phyloP scores from a whole-genome alignment of 2,888 invertebrate genomes.

The Tenthredo livida region DNA sequence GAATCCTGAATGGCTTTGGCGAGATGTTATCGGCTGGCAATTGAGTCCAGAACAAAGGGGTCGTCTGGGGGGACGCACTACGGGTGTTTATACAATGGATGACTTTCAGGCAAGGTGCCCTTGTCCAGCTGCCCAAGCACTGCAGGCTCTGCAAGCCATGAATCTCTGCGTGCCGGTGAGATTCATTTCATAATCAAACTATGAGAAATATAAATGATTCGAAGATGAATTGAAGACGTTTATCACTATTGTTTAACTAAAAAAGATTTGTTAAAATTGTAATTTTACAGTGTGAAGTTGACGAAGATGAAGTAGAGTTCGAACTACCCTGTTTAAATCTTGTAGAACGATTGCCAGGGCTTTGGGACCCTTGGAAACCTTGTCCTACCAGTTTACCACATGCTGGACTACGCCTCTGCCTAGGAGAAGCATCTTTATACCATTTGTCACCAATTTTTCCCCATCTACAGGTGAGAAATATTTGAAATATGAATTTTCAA shows the following conservation, averaged over 20 bases:
- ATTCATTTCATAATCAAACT: slow-evolving; percentile 13
- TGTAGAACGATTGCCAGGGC: slow-evolving; percentile 83
- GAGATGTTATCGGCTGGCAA: slow-evolving; percentile 84
- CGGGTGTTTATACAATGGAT: slow-evolving; percentile 86
- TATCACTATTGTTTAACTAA: background rate
- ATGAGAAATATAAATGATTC: background rate
- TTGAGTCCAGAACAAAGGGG: slow-evolving; percentile 80
- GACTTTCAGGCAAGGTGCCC: slow-evolving; percentile 88
- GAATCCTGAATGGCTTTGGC: slow-evolving; percentile 85
- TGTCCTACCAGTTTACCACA: slow-evolving; percentile 80
- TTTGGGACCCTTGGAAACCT: slow-evolving; percentile 83
- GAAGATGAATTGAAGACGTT: background rate
- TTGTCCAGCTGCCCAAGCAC: slow-evolving; percentile 84
- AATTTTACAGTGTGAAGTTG: slow-evolving; percentile 82
- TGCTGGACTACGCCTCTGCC: slow-evolving; percentile 83
- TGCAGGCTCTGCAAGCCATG: slow-evolving; percentile 85
- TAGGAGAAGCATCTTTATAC: slow-evolving; percentile 81
- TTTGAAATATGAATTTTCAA: background rate
- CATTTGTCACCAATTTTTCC: slow-evolving; percentile 85
- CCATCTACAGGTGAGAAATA: slow-evolving; percentile 81
- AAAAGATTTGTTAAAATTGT: background rate
- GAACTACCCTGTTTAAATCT: slow-evolving; percentile 88
- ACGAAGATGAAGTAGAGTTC: slow-evolving; percentile 85
- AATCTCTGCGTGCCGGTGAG: slow-evolving; percentile 84
- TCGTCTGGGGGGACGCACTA: slow-evolving; percentile 79